Evolutionary conservation across 2,113 vertebrate species (phyloP).

Genomic region (Enhydra lutris): DNA sequence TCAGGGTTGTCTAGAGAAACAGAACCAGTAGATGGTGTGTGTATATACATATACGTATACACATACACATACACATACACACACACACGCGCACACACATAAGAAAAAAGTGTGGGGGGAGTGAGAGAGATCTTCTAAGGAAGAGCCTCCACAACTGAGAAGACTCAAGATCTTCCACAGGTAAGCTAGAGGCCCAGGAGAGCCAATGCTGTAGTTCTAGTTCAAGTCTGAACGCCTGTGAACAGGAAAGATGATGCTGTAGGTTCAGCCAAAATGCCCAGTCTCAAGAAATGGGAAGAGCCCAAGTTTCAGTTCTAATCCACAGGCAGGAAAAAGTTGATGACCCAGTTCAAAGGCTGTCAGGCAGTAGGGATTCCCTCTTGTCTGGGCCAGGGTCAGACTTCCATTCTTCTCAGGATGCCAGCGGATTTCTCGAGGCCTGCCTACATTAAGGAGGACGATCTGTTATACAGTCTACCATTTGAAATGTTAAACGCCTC

Average conservation of each 20-base stretch:
- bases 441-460: background rate
- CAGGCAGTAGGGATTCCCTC: background rate
- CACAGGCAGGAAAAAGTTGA: background rate
- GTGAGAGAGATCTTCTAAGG: background rate
- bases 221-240: background rate
- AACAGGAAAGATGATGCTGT: background rate
- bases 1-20: background rate
- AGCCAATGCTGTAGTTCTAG: background rate
- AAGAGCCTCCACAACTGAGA: background rate
- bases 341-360: background rate
- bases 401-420: background rate
- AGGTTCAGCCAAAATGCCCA: background rate
- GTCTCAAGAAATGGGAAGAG: background rate
- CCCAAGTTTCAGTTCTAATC: background rate
- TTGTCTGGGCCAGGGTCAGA: background rate
- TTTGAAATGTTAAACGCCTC: background rate
- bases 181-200: background rate
- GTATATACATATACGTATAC: rapidly evolving
- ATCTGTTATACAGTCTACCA: background rate
- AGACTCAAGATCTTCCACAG: background rate
- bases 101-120: background rate
- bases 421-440: background rate
- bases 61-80: background rate
- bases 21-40: background rate
- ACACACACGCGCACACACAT: background rate